These are phyloP conservation scores for Tachystola acroxantha DNA, from an alignment of 2,888 invertebrate genomes.

Conservation along the genomic window DNA sequence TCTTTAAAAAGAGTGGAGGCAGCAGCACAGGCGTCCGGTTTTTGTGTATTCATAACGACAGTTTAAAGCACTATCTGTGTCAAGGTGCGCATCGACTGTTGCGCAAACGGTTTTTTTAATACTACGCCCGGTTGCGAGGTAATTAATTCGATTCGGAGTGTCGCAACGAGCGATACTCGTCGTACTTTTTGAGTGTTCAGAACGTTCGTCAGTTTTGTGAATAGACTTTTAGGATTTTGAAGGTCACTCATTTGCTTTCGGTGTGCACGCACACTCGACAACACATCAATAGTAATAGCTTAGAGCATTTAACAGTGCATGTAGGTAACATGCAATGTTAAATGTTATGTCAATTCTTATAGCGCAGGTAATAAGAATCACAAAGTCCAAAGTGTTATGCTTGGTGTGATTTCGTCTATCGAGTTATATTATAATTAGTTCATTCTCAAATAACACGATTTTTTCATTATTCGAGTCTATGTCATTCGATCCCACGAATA, in stretches of 20 bases:
- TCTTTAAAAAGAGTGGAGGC: conserved; percentile 36
- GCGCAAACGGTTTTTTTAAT: conserved; percentile 74
- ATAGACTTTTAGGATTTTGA: conserved; percentile 17
- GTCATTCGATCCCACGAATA: too few species aligned
- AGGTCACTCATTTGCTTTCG: conserved; percentile 12
- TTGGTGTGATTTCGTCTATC: too few species aligned
- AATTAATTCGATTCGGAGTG: conserved; percentile 76
- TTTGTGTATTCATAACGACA: conserved; percentile 78
- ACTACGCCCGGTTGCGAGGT: conserved; percentile 73
- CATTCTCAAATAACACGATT: too few species aligned
- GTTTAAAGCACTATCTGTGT: conserved; percentile 68
- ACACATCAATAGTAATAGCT: too few species aligned
- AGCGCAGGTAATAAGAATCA: too few species aligned
- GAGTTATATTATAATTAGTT: too few species aligned
- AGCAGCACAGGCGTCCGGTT: conserved; percentile 72
- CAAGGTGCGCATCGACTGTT: conserved; percentile 75
- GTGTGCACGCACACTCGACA: neutral
- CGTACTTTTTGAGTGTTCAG: conserved; percentile 53
- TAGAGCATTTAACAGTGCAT: too few species aligned
- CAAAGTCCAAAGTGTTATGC: too few species aligned
- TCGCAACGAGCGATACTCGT: conserved; percentile 65
- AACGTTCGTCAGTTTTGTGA: conserved; percentile 24
- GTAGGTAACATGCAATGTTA: too few species aligned
- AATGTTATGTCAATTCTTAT: too few species aligned
- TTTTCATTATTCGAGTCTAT: too few species aligned